These are phyloP conservation scores for Andrena cerasifolii DNA, from an alignment of 1,140 invertebrate genomes.

Conservation along the genomic window DNA sequence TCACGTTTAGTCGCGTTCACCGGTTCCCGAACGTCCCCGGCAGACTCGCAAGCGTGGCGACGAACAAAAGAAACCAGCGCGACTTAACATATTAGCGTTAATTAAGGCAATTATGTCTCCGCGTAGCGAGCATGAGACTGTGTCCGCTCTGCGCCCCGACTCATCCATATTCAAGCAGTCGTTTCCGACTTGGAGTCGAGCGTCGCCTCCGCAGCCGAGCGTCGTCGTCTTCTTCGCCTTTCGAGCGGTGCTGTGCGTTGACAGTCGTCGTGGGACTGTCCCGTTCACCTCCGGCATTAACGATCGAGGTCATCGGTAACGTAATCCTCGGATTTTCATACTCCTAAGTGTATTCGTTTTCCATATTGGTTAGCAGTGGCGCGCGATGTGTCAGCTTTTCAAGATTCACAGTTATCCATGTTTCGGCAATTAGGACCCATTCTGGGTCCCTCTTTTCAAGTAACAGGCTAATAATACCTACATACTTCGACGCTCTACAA, in stretches of 20 bases:
- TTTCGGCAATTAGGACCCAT: no score
- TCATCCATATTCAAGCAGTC: slow-evolving; percentile 81
- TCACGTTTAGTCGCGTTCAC: slow-evolving; percentile 29
- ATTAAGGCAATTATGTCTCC: slow-evolving; percentile 82
- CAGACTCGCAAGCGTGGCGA: slow-evolving; percentile 49
- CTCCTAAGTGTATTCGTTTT: no score
- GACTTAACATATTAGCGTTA: slow-evolving; percentile 82
- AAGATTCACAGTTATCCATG: no score
- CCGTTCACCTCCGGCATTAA: slow-evolving; percentile 65
- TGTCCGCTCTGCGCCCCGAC: slow-evolving; percentile 74
- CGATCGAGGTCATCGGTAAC: slow-evolving; percentile 65
- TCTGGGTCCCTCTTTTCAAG: no score
- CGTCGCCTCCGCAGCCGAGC: slow-evolving; percentile 18
- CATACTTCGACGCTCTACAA: no score
- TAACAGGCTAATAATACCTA: no score
- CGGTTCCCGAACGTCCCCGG: slow-evolving; percentile 23
- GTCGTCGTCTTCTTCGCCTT: slow-evolving; percentile 21
- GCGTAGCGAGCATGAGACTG: slow-evolving; percentile 80
- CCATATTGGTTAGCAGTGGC: no score
- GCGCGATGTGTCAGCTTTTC: no score
- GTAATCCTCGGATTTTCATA: slow-evolving; percentile 27
- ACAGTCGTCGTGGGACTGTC: slow-evolving; percentile 77
- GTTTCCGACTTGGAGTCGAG: slow-evolving; percentile 72
- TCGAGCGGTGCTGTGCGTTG: slow-evolving; percentile 64
- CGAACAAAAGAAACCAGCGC: slow-evolving; percentile 78